Base-by-base conservation (phyloP, 2,113 vertebrate genomes). In the Sinocyclocheilus rhinocerous region DNA sequence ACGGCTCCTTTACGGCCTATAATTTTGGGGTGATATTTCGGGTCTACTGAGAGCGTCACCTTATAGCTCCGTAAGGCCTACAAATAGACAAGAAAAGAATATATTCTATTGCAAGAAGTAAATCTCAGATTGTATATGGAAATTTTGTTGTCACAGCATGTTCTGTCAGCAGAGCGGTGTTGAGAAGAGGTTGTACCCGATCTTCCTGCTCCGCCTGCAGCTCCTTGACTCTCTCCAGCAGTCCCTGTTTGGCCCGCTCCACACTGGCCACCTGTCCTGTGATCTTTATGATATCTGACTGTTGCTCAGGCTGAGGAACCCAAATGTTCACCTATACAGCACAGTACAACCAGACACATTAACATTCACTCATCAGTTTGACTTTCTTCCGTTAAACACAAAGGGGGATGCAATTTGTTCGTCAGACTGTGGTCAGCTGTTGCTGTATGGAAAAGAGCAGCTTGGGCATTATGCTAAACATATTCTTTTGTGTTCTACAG, bases 21-120 rank as follows among this genome's bases (percentile, higher is more conserved):
- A 85, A 96, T 96, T 90, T 96, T 96, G 13, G 96, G 96, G 85
- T 96, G 96, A 86, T 95, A 96, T 88, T 95, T 95, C 3, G 96
- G 94, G 52, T 96, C 94, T 0, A 96, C 94, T 0, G 94, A 94
- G 89, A 96, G 90, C 33, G 93, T 95, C 4, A 95, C 91, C 88
- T 95, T 96, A 89, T 95, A 96, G 87, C 95, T 95, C 33, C 96
- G 94, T 84, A 96, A 88, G 0, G 94, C 95, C 96, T 96, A 90
- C 5, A 81, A 55, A 55, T 10, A 50, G 18, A 59, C 52, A 79
- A 57, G 4, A 57, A 55, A 76, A 24, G 0, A 52, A 26, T 52
- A 52, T 42, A 42, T 45, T n/a, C 18, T 72, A 69, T 33, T 69
- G 4, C 16, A 36, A 12, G 9, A 42, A 73, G 70, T 13, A n/a